Conservation (phyloP, 2,113 vertebrate genomes). For the Cephalopholis sonnerati region DNA sequence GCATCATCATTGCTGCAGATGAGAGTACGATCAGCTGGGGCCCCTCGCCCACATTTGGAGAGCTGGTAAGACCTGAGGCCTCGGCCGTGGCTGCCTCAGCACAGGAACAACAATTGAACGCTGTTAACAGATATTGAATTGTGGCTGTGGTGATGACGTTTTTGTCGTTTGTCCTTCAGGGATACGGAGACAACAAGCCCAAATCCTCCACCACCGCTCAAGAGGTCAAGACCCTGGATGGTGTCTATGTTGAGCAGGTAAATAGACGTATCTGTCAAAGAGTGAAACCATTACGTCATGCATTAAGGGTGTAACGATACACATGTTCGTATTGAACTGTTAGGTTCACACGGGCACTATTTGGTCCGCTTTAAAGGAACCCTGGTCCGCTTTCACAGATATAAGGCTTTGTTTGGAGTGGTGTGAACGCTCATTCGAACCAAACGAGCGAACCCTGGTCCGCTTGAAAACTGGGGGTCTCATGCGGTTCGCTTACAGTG, state of each 20-base stretch:
- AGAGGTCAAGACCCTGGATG: constrained; percentile 95
- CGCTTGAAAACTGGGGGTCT: too few relatives aligned
- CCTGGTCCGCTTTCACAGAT: too few relatives aligned
- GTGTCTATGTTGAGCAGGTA: constrained; percentile 94
- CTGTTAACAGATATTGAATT: not conserved
- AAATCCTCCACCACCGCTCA: constrained; percentile 96
- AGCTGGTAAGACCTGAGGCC: constrained; percentile 87
- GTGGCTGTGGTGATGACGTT: not conserved
- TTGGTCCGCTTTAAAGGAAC: too few relatives aligned
- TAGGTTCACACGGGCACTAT: too few relatives aligned
- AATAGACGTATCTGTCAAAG: not conserved
- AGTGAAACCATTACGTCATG: too few relatives aligned
- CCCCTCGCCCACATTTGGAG: constrained; percentile 94
- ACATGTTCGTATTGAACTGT: too few relatives aligned
- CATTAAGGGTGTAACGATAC: too few relatives aligned
- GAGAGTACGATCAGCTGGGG: constrained; percentile 99
- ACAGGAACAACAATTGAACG: not conserved
- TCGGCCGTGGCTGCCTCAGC: not conserved
- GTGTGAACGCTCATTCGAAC: too few relatives aligned
- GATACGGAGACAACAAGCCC: constrained; percentile 96
- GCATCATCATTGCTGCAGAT: constrained; percentile 93
- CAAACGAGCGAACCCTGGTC: too few relatives aligned
- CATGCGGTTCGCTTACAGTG: too few relatives aligned
- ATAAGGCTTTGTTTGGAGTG: too few relatives aligned
- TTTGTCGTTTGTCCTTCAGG: constrained; percentile 79